phyloP scores from a whole-genome alignment of 2,797 vertebrate species.

The Melanotaenia pygmaea region DNA sequence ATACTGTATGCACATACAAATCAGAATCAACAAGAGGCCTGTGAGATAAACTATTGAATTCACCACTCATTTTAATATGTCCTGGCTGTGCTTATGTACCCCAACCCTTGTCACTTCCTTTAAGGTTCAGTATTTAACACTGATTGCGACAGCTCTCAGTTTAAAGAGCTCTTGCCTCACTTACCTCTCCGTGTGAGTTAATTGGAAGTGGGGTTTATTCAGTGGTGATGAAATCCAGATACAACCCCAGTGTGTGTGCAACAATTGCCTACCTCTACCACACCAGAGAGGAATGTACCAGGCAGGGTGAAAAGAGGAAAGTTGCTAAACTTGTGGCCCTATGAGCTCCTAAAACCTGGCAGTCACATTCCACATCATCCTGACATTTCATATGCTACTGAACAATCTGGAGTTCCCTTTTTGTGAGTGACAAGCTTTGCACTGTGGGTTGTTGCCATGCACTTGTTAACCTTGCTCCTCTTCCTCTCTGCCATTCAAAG shows the following conservation, averaged over 20 bases:
- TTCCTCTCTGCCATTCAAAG: conserved; percentile 72
- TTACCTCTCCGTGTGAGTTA: conserved; percentile 72
- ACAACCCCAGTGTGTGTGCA: conserved; percentile 58
- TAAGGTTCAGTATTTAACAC: conserved; percentile 70
- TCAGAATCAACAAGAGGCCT: conserved; percentile 41
- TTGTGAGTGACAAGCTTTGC: conserved; percentile 75
- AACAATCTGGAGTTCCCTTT: conserved; percentile 55
- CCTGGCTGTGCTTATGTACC: conserved; percentile 63
- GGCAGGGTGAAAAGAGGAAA: conserved; percentile 45
- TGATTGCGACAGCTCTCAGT: conserved; percentile 71
- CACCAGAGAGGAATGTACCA: conserved; percentile 66
- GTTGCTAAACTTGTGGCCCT: conserved; percentile 57
- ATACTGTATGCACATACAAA: conserved; percentile 28
- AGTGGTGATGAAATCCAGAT: conserved; percentile 81
- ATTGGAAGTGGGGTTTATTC: conserved; percentile 73
- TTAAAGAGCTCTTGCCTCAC: conserved; percentile 79
- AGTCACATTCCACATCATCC: conserved; percentile 78
- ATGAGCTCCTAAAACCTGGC: conserved; percentile 60
- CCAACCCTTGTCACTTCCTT: conserved; percentile 65
- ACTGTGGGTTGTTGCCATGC: conserved; percentile 70
- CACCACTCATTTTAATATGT: conserved; percentile 31
- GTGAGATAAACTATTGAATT: conserved; percentile 62
- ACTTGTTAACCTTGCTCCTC: conserved; percentile 77
- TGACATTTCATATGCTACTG: conserved; percentile 58
- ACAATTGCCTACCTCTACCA: conserved; percentile 60